Evolutionary conservation across 2,888 invertebrate genomes (phyloP).

Genomic region (Oscheius sp.): DNA sequence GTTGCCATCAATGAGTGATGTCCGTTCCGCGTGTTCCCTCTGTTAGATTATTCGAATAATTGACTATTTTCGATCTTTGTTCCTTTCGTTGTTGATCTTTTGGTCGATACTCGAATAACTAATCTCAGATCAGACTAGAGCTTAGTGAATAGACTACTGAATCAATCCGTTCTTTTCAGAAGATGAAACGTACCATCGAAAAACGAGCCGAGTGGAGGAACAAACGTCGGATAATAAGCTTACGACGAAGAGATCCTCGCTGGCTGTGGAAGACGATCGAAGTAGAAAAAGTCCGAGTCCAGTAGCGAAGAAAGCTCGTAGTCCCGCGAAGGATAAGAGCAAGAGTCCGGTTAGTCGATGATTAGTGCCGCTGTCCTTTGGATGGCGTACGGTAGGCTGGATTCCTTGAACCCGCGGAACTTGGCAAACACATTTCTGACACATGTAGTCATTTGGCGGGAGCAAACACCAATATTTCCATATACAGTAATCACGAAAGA

Average conservation of each 20-base stretch:
- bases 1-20: no score
- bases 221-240: neutral
- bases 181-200: constrained; percentile 10
- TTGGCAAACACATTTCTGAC: constrained; percentile 16
- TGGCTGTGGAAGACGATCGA: constrained; percentile 33
- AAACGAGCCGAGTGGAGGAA: constrained; percentile 1
- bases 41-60: no score
- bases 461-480: neutral
- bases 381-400: neutral
- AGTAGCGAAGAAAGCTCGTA: constrained; percentile 39
- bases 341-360: constrained; percentile 44
- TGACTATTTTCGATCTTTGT: no score
- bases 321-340: constrained; percentile 45
- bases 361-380: constrained; percentile 19
- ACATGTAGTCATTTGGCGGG: neutral
- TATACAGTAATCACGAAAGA: neutral
- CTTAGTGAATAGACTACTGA: neutral
- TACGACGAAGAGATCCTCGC: neutral
- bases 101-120: no score
- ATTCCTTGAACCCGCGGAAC: constrained; percentile 10
- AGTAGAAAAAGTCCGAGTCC: constrained; percentile 33
- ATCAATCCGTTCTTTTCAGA: constrained; percentile 1
- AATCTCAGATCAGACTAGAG: neutral
- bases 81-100: neutral
- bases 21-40: neutral